These are phyloP conservation scores for Pocillopora verrucosa DNA, from an alignment of 64 coral and sea anemone genomes.

Conservation along the genomic window DNA sequence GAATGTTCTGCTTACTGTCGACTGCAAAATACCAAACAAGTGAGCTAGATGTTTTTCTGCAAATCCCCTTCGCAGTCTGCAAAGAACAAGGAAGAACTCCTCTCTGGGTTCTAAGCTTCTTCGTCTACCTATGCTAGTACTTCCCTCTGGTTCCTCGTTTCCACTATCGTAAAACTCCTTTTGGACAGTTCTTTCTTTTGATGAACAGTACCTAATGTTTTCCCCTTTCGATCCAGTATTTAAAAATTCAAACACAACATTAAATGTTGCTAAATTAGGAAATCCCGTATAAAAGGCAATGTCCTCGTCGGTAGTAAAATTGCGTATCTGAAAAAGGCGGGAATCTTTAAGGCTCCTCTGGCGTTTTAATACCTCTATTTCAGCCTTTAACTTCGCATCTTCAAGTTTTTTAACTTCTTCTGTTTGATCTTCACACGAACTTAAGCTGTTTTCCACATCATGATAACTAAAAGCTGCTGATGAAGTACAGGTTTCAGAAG, in stretches of 20 bases:
- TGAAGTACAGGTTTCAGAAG: no score
- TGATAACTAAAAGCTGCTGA: no score
- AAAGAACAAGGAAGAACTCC: conserved; percentile 63
- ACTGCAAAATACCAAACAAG: conserved; percentile 43
- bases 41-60: conserved; percentile 35
- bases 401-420: no score
- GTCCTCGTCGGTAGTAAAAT: conserved; percentile 16
- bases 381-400: no score
- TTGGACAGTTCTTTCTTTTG: conserved; percentile 56
- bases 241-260: conserved; percentile 48
- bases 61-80: conserved; percentile 53
- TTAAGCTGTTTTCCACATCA: no score
- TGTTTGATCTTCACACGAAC: background rate
- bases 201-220: conserved; percentile 55
- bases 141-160: background rate
- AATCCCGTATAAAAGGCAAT: conserved; percentile 56
- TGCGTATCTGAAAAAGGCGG: background rate
- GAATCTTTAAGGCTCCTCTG: no score
- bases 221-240: conserved; percentile 65
- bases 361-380: no score
- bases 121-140: conserved; percentile 28
- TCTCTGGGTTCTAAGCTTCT: conserved; percentile 54
- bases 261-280: conserved; percentile 43
- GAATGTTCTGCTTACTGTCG: conserved; percentile 31
- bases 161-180: conserved; percentile 10